Evolutionary conservation across 2,797 vertebrate species (phyloP), one percentile per base, ranked within the genome.

Genomic region (Toxotes lorentzi): DNA sequence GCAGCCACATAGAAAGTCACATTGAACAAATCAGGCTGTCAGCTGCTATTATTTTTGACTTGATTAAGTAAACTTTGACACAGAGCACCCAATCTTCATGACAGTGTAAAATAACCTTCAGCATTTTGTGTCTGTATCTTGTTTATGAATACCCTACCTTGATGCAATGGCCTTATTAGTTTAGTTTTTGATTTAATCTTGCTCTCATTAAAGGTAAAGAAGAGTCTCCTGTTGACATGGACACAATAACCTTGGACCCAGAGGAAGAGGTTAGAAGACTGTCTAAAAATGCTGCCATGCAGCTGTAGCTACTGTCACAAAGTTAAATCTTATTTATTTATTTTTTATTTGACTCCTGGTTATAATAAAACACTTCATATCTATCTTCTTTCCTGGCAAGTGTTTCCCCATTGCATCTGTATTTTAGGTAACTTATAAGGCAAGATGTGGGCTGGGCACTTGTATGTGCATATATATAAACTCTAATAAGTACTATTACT

Each of bases 161-260:
- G 10, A 24, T 61, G 21, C 4, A 45, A 0, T n/a, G 7, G 12
- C 6, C 17, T 7, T 12, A 47, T 34, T 43, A 34, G 4, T 61
- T 64, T 1, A 62, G 48, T 5, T 27, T 0, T 5, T 27, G 0
- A 35, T 73, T 35, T 45, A 27, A 74, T 80, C 9, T 75, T 63
- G 2, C 6, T 67, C 2, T 59, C 1, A 54, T 88, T 73, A 23
- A 86, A 95, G 84, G 86, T 90, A 97, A 97, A 81, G 96, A 96
- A 54, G 98, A 98, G 90, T 96, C 96, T 23, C 97, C 98, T 12
- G 98, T 99, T 89, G 97, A 98, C 86, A 98, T 99, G 97, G 98
- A 99, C 68, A 97, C 97, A 4, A 98, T 99, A 89, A 98, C 80
- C 70, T 91, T 99, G 92, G 97, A 99, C 85, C 96, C 97, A 76